Conservation (phyloP, 1,140 invertebrate species). For the Drosophila guanche region DNA sequence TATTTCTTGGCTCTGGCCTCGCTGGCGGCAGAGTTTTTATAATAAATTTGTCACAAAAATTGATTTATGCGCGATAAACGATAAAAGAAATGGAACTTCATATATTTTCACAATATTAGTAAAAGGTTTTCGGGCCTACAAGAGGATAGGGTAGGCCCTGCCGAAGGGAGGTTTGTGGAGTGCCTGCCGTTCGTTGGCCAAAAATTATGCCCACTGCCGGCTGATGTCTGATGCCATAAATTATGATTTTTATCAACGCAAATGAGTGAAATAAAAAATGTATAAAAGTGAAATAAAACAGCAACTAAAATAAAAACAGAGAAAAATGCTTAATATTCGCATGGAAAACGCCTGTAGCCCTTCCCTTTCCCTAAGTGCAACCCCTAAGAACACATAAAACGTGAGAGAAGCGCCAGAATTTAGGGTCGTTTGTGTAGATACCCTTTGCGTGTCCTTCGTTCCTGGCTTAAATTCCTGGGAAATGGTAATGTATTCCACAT, state of each 20-base stretch:
- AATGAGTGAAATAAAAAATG: constrained; percentile 77
- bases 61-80: constrained; percentile 82
- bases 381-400: constrained; percentile 15
- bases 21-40: constrained; percentile 61
- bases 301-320: constrained; percentile 55
- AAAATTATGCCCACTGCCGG: constrained; percentile 68
- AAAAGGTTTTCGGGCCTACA: constrained; percentile 34
- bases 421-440: too few species aligned
- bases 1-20: constrained; percentile 22
- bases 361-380: constrained; percentile 42
- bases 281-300: constrained; percentile 48
- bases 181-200: constrained; percentile 27
- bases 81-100: constrained; percentile 71
- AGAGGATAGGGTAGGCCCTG: neutral
- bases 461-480: too few species aligned
- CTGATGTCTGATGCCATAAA: constrained; percentile 80
- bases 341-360: constrained; percentile 41
- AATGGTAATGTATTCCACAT: too few species aligned
- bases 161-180: constrained; percentile 5
- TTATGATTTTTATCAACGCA: constrained; percentile 82
- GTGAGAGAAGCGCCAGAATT: too few species aligned
- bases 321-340: constrained; percentile 71
- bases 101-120: constrained; percentile 62
- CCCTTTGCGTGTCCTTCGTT: too few species aligned
- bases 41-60: constrained; percentile 83